Evolutionary conservation across 2,113 vertebrate species (phyloP).

Genomic region (Triplophysa dalaica): DNA sequence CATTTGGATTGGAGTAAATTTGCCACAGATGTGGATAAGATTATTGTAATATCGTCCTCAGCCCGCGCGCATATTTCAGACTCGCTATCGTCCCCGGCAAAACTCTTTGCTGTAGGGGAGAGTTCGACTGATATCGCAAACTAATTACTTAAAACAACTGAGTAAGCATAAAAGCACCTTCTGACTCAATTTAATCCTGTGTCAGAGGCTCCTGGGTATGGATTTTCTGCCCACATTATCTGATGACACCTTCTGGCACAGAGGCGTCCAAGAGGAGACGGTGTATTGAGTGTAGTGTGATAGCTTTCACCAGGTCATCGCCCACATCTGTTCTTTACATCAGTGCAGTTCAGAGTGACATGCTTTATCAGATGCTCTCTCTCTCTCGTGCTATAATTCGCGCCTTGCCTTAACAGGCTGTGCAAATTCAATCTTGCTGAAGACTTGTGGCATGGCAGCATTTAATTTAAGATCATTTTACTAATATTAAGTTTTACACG

Average conservation of each 20-base stretch:
- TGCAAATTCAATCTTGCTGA: conserved; percentile 61
- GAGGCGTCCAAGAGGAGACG: conserved; percentile 54
- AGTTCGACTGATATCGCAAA: conserved; percentile 65
- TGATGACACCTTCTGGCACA: conserved; percentile 43
- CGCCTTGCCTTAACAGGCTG: conserved; percentile 19
- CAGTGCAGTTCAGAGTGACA: conserved; percentile 56
- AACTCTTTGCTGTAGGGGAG: conserved; percentile 63
- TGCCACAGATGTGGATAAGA: background rate
- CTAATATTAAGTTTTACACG: background rate
- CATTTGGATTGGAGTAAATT: background rate
- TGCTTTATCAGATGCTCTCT: conserved; percentile 63
- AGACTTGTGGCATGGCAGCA: conserved; percentile 19
- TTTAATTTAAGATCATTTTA: conserved; percentile 26
- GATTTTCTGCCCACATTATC: conserved; percentile 62
- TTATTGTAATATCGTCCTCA: conserved; percentile 1
- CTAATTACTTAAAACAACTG: conserved; percentile 71
- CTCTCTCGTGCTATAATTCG: conserved; percentile 59
- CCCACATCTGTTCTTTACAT: conserved; percentile 50
- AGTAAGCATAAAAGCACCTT: conserved; percentile 70
- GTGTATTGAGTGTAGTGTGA: conserved; percentile 55
- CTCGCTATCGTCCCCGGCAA: conserved; percentile 56
- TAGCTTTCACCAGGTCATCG: conserved; percentile 49
- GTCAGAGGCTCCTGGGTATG: conserved; percentile 58
- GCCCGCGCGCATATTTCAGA: conserved; percentile 47
- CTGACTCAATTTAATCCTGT: conserved; percentile 64